These are phyloP conservation scores for Drosophila trichaetosa DNA, from an alignment of 2,888 invertebrate species.

Conservation along the genomic window DNA sequence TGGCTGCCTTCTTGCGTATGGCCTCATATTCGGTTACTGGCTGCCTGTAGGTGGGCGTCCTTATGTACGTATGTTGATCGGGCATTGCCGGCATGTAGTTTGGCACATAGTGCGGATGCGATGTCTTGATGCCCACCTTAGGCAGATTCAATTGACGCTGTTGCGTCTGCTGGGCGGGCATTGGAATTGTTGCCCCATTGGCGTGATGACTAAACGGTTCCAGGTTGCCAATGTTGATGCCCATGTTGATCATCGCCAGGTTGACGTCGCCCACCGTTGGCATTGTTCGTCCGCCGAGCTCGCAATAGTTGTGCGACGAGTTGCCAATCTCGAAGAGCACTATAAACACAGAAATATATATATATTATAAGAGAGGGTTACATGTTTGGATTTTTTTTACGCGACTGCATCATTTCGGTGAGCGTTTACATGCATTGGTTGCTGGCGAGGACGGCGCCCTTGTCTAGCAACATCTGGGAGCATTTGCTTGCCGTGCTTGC, in stretches of 20 bases:
- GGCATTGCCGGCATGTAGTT: constrained; percentile 96
- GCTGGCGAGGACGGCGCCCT: constrained; percentile 92
- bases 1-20: constrained; percentile 96
- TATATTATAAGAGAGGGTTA: neutral
- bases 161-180: constrained; percentile 90
- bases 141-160: constrained; percentile 93
- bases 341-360: constrained; percentile 78
- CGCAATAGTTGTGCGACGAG: constrained; percentile 92
- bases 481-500: neutral
- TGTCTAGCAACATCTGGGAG: constrained; percentile 91
- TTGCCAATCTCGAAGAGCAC: constrained; percentile 93
- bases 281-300: constrained; percentile 95
- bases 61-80: constrained; percentile 98
- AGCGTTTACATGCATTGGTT: constrained; percentile 93
- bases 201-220: constrained; percentile 91
- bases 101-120: constrained; percentile 94
- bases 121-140: constrained; percentile 94
- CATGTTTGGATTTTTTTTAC: constrained; percentile 86
- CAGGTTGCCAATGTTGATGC: constrained; percentile 89
- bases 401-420: constrained; percentile 95
- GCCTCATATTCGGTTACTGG: constrained; percentile 98
- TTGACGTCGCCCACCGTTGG: constrained; percentile 95
- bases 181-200: constrained; percentile 89
- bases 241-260: constrained; percentile 94
- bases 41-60: constrained; percentile 97